phyloP scores from a whole-genome alignment of 53 echinoderm and acorn worm species.

The Henricia sp. region DNA sequence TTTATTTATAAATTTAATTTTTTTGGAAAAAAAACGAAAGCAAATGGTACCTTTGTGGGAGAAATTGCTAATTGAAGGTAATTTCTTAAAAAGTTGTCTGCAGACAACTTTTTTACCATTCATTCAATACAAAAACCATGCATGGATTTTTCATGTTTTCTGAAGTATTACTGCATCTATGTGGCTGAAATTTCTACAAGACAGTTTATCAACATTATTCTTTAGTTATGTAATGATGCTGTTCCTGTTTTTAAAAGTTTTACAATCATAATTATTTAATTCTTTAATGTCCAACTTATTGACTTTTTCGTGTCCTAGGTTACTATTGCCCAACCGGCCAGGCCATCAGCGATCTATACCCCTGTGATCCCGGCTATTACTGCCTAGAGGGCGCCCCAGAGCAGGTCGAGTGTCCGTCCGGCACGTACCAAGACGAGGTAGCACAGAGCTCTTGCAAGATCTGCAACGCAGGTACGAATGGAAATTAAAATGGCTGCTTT shows the following conservation, averaged over 20 bases:
- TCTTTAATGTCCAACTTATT: not conserved
- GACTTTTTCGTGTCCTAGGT: conserved; percentile 49
- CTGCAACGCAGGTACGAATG: conserved; percentile 65
- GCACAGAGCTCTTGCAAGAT: conserved; percentile 84
- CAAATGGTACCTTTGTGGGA: too few relatives aligned
- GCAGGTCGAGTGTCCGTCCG: conserved; percentile 84
- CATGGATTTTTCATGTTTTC: too few relatives aligned
- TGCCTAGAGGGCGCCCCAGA: conserved; percentile 81
- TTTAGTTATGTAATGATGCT: too few relatives aligned
- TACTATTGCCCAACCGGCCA: conserved; percentile 93
- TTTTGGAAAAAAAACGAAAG: not conserved
- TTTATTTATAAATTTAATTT: too few relatives aligned
- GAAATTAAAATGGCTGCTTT: not conserved
- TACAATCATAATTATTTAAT: too few relatives aligned
- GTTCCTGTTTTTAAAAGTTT: too few relatives aligned
- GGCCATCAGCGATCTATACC: conserved; percentile 81
- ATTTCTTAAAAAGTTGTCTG: not conserved
- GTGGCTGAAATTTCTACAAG: too few relatives aligned
- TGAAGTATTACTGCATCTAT: too few relatives aligned
- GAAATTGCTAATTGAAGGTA: too few relatives aligned
- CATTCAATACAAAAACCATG: not conserved
- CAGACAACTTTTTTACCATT: not conserved
- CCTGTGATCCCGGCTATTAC: conserved; percentile 87
- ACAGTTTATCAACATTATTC: too few relatives aligned
- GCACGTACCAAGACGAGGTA: conserved; percentile 88